Percentiles rank a stretch among this genome's conserved stretches.
phyloP scores from a whole-genome alignment of 2,888 invertebrate species.

The Lasioglossum marginatum region DNA sequence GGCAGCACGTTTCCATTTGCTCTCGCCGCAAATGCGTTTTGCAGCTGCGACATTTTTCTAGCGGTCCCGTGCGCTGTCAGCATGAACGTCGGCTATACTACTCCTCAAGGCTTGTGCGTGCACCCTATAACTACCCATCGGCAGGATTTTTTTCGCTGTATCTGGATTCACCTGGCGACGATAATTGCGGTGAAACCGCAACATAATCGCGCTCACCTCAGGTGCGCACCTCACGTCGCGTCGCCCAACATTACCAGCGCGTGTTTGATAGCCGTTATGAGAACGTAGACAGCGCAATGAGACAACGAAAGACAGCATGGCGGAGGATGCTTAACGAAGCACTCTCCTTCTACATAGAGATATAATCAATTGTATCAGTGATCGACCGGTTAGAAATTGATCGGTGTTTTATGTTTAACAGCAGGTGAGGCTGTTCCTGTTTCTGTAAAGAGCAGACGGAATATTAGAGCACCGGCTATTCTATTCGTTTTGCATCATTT shows the following conservation, averaged over 20 bases:
- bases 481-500: neutral
- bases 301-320: neutral
- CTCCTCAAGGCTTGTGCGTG: neutral
- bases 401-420: neutral
- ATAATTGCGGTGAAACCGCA: conserved; percentile 61
- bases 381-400: neutral
- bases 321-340: neutral
- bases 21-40: conserved; percentile 52
- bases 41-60: conserved; percentile 80
- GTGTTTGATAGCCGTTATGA: neutral
- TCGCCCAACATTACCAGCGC: neutral
- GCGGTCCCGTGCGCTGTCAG: conserved; percentile 18
- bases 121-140: conserved; percentile 40
- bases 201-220: conserved; percentile 29
- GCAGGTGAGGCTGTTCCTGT: neutral
- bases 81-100: neutral
- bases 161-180: conserved; percentile 71
- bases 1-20: conserved; percentile 3
- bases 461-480: neutral
- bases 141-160: conserved; percentile 63
- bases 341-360: neutral
- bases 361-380: neutral
- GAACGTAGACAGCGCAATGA: neutral
- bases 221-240: neutral
- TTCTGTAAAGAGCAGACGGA: neutral